Conservation (phyloP, 2,797 vertebrate species). For the Acanthiza pusilla region DNA sequence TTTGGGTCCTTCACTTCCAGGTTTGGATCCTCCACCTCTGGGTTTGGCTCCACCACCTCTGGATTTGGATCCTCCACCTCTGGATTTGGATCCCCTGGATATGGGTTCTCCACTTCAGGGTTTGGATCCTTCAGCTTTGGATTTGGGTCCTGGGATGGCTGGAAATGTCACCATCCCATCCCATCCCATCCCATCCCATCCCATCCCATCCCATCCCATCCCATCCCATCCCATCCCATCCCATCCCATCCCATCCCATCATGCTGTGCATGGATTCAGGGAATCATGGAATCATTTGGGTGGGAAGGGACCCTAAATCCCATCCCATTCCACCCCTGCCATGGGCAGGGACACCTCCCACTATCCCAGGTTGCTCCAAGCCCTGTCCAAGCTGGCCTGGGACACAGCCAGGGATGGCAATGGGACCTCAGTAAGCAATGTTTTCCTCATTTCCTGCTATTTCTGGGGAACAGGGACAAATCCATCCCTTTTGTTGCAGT, state of each 20-base stretch:
- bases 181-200: too few species aligned
- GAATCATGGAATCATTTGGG: background rate
- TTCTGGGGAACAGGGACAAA: too few species aligned
- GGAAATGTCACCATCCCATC: background rate
- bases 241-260: background rate
- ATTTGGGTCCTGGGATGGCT: background rate
- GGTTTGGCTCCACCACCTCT: rapidly evolving
- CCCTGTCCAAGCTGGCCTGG: background rate
- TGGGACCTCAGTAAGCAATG: background rate
- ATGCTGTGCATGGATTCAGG: background rate
- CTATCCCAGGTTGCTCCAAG: too few species aligned
- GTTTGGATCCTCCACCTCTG: rapidly evolving
- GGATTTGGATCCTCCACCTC: rapidly evolving
- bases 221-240: too few species aligned
- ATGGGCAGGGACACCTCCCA: too few species aligned
- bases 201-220: too few species aligned
- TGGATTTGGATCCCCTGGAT: too few species aligned
- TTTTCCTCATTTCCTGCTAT: background rate
- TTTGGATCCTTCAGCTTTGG: background rate
- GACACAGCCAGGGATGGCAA: background rate
- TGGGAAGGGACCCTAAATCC: background rate
- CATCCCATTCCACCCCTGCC: background rate
- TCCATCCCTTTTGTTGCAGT: too few species aligned
- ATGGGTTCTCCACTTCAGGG: too few species aligned
- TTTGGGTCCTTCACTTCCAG: rapidly evolving